Evolutionary conservation across 2,888 invertebrate species (phyloP).

Genomic region (Mystacides longicornis): DNA sequence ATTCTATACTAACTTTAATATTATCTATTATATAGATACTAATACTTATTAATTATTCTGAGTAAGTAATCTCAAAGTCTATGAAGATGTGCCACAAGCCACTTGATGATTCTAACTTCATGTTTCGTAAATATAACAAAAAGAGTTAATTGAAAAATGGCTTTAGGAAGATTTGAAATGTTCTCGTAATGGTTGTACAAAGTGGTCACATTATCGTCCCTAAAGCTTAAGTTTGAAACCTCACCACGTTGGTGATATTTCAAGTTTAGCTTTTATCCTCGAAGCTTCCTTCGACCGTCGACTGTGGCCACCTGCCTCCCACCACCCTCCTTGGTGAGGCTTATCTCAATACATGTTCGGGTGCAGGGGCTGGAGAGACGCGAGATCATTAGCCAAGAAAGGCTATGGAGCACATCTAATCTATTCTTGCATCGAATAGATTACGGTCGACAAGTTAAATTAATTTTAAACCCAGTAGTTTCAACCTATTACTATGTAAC

Average conservation of each 20-base stretch:
- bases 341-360: conserved; percentile 14
- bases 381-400: conserved; percentile 19
- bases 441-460: too few species aligned
- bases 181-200: conserved; percentile 2
- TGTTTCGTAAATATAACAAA: too few species aligned
- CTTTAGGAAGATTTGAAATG: not conserved
- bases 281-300: not conserved
- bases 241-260: conserved; percentile 4
- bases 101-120: too few species aligned
- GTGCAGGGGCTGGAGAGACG: conserved; percentile 6
- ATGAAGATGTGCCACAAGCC: too few species aligned
- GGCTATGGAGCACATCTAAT: conserved; percentile 8
- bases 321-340: not conserved
- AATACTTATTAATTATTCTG: too few species aligned
- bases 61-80: too few species aligned
- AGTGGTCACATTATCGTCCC: conserved; percentile 6
- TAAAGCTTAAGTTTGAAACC: not conserved
- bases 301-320: not conserved
- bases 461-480: too few species aligned
- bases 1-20: too few species aligned
- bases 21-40: too few species aligned
- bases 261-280: conserved; percentile 3
- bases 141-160: too few species aligned
- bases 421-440: too few species aligned
- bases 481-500: too few species aligned